phyloP scores from a whole-genome alignment of 2,888 invertebrate genomes.

The Leucophenga maculata region DNA sequence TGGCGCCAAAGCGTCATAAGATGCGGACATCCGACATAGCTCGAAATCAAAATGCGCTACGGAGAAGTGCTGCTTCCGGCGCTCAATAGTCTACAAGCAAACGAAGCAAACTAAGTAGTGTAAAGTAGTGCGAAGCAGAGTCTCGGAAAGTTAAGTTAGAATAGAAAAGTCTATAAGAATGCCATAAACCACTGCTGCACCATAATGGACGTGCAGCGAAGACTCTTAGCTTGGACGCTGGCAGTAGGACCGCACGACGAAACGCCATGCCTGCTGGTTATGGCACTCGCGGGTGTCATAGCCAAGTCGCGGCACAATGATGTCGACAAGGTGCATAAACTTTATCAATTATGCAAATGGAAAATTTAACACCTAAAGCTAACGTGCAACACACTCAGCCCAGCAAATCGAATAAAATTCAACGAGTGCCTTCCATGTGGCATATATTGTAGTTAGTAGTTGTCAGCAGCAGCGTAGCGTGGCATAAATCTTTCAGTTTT shows the following conservation, averaged over 20 bases:
- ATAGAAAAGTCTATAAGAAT: not conserved
- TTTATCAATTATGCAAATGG: slow-evolving; percentile 68
- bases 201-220: too few relatives aligned
- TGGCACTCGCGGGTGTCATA: slow-evolving; percentile 13
- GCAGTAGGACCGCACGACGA: not conserved
- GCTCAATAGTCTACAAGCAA: not conserved
- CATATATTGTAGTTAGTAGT: not conserved
- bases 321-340: slow-evolving; percentile 40
- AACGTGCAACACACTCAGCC: slow-evolving; percentile 49
- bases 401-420: slow-evolving; percentile 30
- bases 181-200: slow-evolving; percentile 21
- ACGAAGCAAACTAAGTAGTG: not conserved
- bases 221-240: too few relatives aligned
- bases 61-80: slow-evolving; percentile 47
- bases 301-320: slow-evolving; percentile 16
- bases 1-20: slow-evolving; percentile 42
- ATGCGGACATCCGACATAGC: slow-evolving; percentile 62
- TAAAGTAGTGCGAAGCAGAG: not conserved
- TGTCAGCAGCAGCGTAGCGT: not conserved
- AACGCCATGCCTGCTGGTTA: not conserved
- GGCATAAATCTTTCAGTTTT: slow-evolving; percentile 24
- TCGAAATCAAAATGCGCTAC: slow-evolving; percentile 56
- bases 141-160: not conserved
- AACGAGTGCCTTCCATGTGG: not conserved
- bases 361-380: slow-evolving; percentile 60